Evolutionary conservation across 2,888 invertebrate species (phyloP).

Genomic region (Athalia circularis): DNA sequence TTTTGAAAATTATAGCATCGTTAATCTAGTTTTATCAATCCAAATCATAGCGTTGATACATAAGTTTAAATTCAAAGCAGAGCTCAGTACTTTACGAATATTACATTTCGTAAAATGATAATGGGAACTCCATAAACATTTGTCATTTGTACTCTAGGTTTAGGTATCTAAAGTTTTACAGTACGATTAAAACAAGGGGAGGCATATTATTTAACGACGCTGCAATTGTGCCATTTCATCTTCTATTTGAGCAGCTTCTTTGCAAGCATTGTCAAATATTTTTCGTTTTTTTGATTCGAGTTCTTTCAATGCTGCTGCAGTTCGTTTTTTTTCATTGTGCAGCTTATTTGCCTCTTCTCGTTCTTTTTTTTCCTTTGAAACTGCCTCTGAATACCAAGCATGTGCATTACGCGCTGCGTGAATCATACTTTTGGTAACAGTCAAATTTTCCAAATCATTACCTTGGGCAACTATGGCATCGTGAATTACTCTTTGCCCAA

Average conservation of each 20-base stretch:
- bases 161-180: slow-evolving; percentile 1
- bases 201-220: slow-evolving; percentile 6
- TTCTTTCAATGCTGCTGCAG: slow-evolving; percentile 24
- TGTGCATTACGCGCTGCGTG: slow-evolving; percentile 42
- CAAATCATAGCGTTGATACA: slow-evolving; percentile 12
- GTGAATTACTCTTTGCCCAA: slow-evolving; percentile 41
- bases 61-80: slow-evolving; percentile 1
- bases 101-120: slow-evolving; percentile 24
- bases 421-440: slow-evolving; percentile 37
- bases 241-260: not conserved
- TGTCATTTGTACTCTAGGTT: slow-evolving; percentile 4
- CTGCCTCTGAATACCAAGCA: slow-evolving; percentile 32
- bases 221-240: slow-evolving; percentile 22
- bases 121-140: slow-evolving; percentile 15
- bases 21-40: slow-evolving; percentile 8
- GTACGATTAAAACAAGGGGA: slow-evolving; percentile 15
- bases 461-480: slow-evolving; percentile 21
- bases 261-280: too few species aligned
- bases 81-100: slow-evolving; percentile 1
- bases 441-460: slow-evolving; percentile 34
- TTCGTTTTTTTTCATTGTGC: slow-evolving; percentile 25
- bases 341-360: slow-evolving; percentile 18
- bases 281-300: slow-evolving; percentile 28
- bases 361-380: slow-evolving; percentile 23
- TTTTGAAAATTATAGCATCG: slow-evolving; percentile 13